Evolutionary conservation across 2,888 invertebrate genomes (phyloP).

Genomic region (Phaonia tiefii): DNA sequence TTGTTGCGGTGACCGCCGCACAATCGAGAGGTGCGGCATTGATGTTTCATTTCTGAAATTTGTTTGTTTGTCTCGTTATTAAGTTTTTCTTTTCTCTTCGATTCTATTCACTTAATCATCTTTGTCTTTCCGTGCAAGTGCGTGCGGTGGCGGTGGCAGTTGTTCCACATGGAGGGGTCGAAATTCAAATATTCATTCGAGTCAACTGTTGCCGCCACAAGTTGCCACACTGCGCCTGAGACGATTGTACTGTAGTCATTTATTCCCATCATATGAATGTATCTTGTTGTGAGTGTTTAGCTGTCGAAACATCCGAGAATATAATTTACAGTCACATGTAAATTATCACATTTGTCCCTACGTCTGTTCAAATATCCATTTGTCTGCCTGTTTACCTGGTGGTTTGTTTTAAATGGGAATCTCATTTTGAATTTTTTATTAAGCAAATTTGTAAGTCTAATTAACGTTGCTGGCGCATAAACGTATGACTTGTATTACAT

Average conservation of each 20-base stretch:
- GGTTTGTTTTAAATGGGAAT: conserved; percentile 19
- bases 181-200: conserved; percentile 1
- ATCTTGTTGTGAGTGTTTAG: conserved; percentile 40
- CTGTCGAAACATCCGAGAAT: conserved; percentile 46
- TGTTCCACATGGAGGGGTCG: background rate
- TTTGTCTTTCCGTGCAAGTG: conserved; percentile 19
- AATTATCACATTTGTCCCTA: conserved; percentile 39
- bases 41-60: conserved; percentile 57
- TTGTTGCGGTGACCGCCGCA: conserved; percentile 54
- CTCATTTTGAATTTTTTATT: conserved; percentile 10
- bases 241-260: background rate
- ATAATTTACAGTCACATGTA: conserved; percentile 49
- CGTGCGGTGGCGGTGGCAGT: conserved; percentile 4
- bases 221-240: conserved; percentile 31
- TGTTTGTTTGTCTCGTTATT: conserved; percentile 55
- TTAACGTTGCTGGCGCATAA: conserved; percentile 33
- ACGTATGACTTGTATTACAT: background rate
- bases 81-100: conserved; percentile 2
- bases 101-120: conserved; percentile 56
- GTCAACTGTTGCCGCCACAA: conserved; percentile 14
- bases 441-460: conserved; percentile 13
- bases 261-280: conserved; percentile 44
- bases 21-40: conserved; percentile 60
- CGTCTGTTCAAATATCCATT: background rate
- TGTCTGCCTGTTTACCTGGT: background rate